phyloP scores from a whole-genome alignment of 30 jellyfish, hydroid and myxozoan species.

The Aurelia aurita region DNA sequence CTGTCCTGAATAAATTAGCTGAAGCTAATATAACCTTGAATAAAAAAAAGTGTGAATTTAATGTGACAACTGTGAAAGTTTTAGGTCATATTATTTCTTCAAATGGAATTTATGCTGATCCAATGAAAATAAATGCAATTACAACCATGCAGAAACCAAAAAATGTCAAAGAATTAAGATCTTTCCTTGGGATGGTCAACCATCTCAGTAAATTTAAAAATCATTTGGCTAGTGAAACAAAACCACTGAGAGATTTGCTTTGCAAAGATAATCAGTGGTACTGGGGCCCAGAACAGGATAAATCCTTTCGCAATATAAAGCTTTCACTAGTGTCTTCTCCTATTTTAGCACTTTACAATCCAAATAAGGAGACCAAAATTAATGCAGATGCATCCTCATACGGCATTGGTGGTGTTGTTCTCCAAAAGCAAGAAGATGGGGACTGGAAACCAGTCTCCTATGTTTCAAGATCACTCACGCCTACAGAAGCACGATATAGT shows the following conservation, averaged over 20 bases:
- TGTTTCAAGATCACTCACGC: constrained; percentile 67
- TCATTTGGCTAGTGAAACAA: constrained; percentile 46
- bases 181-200: constrained; percentile 63
- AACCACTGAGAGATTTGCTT: constrained; percentile 33
- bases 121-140: constrained; percentile 33
- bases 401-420: constrained; percentile 41
- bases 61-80: constrained; percentile 17
- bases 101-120: constrained; percentile 47
- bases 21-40: no score
- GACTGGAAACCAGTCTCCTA: constrained; percentile 65
- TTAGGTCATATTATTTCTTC: constrained; percentile 26
- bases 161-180: constrained; percentile 1
- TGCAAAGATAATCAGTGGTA: no score
- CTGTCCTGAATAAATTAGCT: constrained; percentile 35
- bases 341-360: constrained; percentile 57
- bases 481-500: constrained; percentile 59
- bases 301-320: constrained; percentile 20
- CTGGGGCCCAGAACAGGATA: constrained; percentile 45
- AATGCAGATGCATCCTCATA: no score
- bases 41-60: constrained; percentile 44
- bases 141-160: constrained; percentile 47
- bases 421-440: constrained; percentile 61
- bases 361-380: constrained; percentile 41
- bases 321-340: constrained; percentile 57
- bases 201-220: constrained; percentile 35